Evolutionary conservation across 2,797 vertebrate genomes (phyloP).

Genomic region (Jordanella pulchra): DNA sequence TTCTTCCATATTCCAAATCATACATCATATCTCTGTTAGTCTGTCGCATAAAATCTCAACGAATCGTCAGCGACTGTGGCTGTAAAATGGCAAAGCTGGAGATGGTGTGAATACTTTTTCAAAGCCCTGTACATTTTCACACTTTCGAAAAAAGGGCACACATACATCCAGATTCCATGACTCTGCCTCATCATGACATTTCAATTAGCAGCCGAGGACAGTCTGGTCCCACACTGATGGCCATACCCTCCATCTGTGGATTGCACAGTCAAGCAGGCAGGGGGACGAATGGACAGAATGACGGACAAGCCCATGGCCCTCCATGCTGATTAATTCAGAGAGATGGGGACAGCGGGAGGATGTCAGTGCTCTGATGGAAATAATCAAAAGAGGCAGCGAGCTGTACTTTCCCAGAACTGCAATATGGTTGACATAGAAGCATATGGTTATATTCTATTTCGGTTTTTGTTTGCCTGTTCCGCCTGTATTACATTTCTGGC

Average conservation of each 20-base stretch:
- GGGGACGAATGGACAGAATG: conserved; percentile 38
- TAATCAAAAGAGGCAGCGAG: conserved; percentile 60
- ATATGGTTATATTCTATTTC: conserved; percentile 56
- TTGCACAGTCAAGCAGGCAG: conserved; percentile 59
- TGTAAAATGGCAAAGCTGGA: not conserved
- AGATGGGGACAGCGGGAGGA: conserved; percentile 52
- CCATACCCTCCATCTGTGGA: conserved; percentile 67
- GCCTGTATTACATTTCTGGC: conserved; percentile 44
- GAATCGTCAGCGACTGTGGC: not conserved
- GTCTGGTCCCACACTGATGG: conserved; percentile 66
- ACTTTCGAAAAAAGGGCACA: conserved; percentile 27
- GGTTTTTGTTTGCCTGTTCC: conserved; percentile 32
- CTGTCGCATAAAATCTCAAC: not conserved
- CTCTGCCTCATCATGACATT: conserved; percentile 67
- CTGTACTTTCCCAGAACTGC: conserved; percentile 57
- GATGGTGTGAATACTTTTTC: not conserved
- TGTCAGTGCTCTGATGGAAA: conserved; percentile 56
- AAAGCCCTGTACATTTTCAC: not conserved
- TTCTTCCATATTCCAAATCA: not conserved
- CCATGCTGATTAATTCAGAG: conserved; percentile 62
- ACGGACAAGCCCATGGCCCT: conserved; percentile 57
- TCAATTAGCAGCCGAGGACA: conserved; percentile 76
- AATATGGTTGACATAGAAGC: conserved; percentile 55
- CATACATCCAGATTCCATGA: conserved; percentile 54
- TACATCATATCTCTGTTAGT: not conserved